Conservation (phyloP, 23 tunicate species). For the Trididemnum miniatum region DNA sequence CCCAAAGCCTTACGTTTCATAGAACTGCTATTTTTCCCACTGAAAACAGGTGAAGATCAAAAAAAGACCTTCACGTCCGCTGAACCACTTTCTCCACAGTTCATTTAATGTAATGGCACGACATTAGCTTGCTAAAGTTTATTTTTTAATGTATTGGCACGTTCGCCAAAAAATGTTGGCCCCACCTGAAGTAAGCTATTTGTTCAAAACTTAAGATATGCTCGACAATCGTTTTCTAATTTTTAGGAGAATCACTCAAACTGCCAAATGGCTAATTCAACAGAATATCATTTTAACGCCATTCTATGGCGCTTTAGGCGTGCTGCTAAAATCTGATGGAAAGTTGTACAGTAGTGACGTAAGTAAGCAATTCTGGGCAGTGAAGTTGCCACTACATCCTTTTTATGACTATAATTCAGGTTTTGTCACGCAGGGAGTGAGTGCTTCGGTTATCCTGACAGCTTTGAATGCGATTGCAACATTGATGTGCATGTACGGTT, state of each 20-base stretch:
- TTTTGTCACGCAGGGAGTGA: slow-evolving; percentile 5
- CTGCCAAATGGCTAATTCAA: slow-evolving; percentile 82
- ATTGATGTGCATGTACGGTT: slow-evolving; percentile 81
- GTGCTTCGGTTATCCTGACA: slow-evolving; percentile 62
- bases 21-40: too few relatives aligned
- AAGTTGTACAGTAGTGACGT: slow-evolving; percentile 31
- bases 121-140: too few relatives aligned
- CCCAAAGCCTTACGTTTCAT: too few relatives aligned
- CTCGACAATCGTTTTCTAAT: too few relatives aligned
- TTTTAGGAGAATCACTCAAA: slow-evolving; percentile 49
- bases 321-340: slow-evolving; percentile 68
- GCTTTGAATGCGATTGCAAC: slow-evolving; percentile 58
- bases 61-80: too few relatives aligned
- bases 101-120: too few relatives aligned
- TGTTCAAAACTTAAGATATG: too few relatives aligned
- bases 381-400: not conserved
- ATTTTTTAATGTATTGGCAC: too few relatives aligned
- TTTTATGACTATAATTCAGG: not conserved
- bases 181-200: too few relatives aligned
- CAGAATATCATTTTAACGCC: slow-evolving; percentile 84
- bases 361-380: not conserved
- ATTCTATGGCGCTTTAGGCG: slow-evolving; percentile 72
- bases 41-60: too few relatives aligned
- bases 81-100: too few relatives aligned
- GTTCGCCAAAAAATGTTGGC: too few relatives aligned